phyloP scores from a whole-genome alignment of 2,113 vertebrate genomes.

The Nyctibius bracteatus region DNA sequence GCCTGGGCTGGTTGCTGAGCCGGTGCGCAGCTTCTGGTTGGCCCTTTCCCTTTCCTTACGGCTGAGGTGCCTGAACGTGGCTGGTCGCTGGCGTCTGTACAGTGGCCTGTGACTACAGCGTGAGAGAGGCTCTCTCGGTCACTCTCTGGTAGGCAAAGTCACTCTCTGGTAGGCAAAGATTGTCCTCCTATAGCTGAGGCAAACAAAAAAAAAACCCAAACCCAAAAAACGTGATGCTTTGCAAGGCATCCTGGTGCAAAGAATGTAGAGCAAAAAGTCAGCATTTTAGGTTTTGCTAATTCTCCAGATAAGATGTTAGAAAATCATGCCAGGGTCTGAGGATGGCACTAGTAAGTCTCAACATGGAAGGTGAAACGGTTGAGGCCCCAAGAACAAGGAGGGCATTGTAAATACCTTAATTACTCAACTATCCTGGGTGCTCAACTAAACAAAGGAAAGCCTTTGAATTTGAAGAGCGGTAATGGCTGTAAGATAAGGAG shows the following conservation, averaged over 20 bases:
- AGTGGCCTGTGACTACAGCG: rapidly evolving
- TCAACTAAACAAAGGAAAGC: no score
- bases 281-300: background rate
- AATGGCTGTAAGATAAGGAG: no score
- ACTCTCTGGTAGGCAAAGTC: background rate
- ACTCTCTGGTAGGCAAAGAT: background rate
- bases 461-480: no score
- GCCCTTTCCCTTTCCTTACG: rapidly evolving
- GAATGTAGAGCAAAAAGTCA: background rate
- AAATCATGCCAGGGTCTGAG: background rate
- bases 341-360: no score
- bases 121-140: background rate
- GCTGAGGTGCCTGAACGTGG: background rate
- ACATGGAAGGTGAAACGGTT: no score
- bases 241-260: background rate
- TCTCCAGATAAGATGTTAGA: background rate
- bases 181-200: background rate
- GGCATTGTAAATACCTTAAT: no score
- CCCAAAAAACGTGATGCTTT: background rate
- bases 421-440: no score
- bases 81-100: background rate
- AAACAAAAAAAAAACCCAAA: background rate
- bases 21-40: rapidly evolving
- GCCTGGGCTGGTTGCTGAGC: rapidly evolving
- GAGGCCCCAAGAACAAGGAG: no score